Conservation (phyloP, 2,113 vertebrate genomes). For the Hemiprocne comata region DNA sequence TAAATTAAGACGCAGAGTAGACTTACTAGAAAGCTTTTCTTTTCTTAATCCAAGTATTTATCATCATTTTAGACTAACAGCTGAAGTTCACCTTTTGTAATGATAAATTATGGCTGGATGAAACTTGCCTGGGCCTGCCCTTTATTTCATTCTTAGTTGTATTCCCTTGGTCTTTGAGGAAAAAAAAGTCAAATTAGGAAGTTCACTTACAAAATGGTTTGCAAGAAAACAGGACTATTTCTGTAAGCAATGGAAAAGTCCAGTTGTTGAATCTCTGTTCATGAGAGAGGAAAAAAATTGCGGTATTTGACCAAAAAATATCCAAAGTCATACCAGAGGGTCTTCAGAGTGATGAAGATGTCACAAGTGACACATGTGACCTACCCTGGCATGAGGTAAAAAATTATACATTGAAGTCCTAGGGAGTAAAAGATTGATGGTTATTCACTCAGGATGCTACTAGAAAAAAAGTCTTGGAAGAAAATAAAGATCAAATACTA, state of each 20-base stretch:
- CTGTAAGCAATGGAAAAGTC: slow-evolving; percentile 11
- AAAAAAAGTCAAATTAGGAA: slow-evolving; percentile 37
- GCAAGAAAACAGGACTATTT: slow-evolving; percentile 29
- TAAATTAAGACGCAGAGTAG: slow-evolving; percentile 6
- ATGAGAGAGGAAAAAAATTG: background rate
- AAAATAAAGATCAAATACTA: slow-evolving; percentile 1
- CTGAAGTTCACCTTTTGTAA: slow-evolving; percentile 38
- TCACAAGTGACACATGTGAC: background rate
- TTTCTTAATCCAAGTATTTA: slow-evolving; percentile 34
- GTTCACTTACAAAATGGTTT: slow-evolving; percentile 11
- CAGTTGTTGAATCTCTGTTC: background rate
- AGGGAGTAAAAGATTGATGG: background rate
- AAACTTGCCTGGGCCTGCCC: slow-evolving; percentile 14
- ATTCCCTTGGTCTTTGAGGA: slow-evolving; percentile 52
- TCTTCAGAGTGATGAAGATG: background rate
- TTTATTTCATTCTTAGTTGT: slow-evolving; percentile 33
- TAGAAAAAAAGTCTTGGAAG: background rate
- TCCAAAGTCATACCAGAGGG: background rate
- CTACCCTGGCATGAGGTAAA: background rate
- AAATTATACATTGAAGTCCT: background rate
- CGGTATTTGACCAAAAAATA: background rate
- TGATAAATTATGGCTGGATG: slow-evolving; percentile 40
- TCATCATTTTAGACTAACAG: slow-evolving; percentile 39
- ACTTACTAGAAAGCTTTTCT: slow-evolving; percentile 61
- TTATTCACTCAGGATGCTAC: background rate